Conservation (phyloP, 2,888 invertebrate species). For the Gymnosoma rotundatum region DNA sequence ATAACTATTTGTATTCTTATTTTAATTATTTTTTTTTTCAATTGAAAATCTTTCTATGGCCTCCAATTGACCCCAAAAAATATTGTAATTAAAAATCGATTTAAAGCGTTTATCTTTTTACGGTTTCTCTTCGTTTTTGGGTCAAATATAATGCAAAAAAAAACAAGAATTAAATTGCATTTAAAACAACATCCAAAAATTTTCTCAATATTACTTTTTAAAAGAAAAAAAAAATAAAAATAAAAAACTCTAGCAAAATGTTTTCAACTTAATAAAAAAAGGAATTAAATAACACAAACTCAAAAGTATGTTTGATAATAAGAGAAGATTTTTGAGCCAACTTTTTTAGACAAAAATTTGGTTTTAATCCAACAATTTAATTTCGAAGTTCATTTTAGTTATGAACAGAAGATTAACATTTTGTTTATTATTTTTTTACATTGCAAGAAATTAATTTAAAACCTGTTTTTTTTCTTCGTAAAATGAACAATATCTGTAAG, state of each 20-base stretch:
- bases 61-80: slow-evolving; percentile 40
- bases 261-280: slow-evolving; percentile 16
- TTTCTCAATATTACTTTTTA: not conserved
- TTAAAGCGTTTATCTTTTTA: slow-evolving; percentile 32
- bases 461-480: no score
- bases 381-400: no score
- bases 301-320: slow-evolving; percentile 7
- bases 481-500: no score
- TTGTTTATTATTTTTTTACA: no score
- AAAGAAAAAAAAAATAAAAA: not conserved
- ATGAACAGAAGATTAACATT: no score
- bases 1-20: no score
- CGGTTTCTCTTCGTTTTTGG: slow-evolving; percentile 15
- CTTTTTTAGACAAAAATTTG: not conserved
- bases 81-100: slow-evolving; percentile 49
- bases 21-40: not conserved
- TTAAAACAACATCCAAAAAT: slow-evolving; percentile 4
- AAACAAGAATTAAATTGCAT: not conserved
- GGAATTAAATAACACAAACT: not conserved
- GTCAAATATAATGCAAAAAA: slow-evolving; percentile 22
- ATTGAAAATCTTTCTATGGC: not conserved
- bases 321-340: slow-evolving; percentile 12
- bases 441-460: no score
- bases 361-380: not conserved
- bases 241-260: not conserved